phyloP scores from a whole-genome alignment of 2,797 vertebrate genomes.

The Lacerta viridis region DNA sequence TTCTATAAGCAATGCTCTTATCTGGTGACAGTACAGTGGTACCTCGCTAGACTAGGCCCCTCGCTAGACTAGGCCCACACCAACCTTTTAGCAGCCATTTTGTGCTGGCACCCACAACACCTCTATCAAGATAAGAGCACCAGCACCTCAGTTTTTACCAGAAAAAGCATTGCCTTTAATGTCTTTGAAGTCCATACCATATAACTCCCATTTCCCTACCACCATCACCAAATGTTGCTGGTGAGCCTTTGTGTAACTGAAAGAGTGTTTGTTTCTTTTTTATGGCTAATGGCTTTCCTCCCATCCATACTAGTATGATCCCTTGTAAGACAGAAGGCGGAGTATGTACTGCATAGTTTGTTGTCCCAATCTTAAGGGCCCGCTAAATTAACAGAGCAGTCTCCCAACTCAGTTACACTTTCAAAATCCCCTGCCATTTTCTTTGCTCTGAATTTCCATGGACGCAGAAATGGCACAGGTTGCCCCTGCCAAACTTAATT shows the following conservation, averaged over 20 bases:
- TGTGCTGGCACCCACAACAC: too few species aligned
- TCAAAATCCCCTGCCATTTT: background rate
- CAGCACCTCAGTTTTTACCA: too few species aligned
- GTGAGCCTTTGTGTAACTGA: background rate
- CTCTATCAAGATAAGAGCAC: too few species aligned
- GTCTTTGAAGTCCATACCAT: conserved; percentile 10
- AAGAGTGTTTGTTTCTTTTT: background rate
- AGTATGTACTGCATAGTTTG: background rate
- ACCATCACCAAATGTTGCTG: conserved; percentile 7
- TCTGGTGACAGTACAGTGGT: too few species aligned
- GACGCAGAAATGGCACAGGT: conserved; percentile 2
- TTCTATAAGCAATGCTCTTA: too few species aligned
- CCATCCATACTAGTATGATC: too few species aligned
- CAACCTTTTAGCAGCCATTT: too few species aligned
- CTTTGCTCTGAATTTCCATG: background rate
- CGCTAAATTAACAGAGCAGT: background rate
- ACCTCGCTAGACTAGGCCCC: too few species aligned
- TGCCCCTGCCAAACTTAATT: background rate
- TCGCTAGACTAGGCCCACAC: too few species aligned
- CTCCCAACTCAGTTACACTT: conserved; percentile 22
- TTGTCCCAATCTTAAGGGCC: conserved; percentile 45
- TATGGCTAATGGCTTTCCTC: background rate
- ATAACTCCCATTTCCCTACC: background rate
- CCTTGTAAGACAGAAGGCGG: too few species aligned
- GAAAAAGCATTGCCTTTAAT: background rate